Base-by-base conservation (phyloP, 2,888 invertebrate genomes). In the Drosophila suboccidentalis region DNA sequence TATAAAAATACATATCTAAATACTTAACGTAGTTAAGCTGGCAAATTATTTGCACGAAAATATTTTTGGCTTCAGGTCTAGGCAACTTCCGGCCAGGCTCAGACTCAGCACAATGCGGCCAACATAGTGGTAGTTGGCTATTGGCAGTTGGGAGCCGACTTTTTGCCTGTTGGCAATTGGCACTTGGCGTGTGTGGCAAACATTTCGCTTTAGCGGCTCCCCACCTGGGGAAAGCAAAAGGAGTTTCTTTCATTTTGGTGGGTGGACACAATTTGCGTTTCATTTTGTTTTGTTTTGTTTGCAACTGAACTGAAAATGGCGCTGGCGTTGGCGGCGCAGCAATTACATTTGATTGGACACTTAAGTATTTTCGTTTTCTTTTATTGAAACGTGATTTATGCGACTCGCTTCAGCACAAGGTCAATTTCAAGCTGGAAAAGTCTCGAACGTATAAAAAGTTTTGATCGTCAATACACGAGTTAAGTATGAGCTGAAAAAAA, bases 1-100 rank as follows among this genome's bases (percentile, higher is more conserved):
- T 66, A 78, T 74, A 54, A 49, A 68, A 77, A 79, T 66, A 78
- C 80, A 71, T 75, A 85, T 80, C 72, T 67, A 75, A 82, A 82
- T 86, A 80, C 59, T 78, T 78, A 75, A 66, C 74, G 78, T 80
- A 75, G 82, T 80, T 86, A 84, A 80, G 80, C 82, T 75, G 71
- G 84, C 85, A 82, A 87, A 87, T 87, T 87, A 87, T 87, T 87
- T 87, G 82, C 86, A 87, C 89, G 87, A 87, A 89, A 84, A 84
- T 87, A 84, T 87, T 87, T 79, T 80, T 68, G 64, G 67, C 70
- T 66, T 41, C 54, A 46, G 71, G 72, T 22, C 81, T 67, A 59
- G 78, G 68, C 59, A 51, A 80, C 81, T 83, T 85, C 87, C 84
- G 87, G 83, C 57, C 60, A 49, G 49, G 55, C 51, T 57, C 58